Conservation (phyloP, 2,888 invertebrate species). For the Drosophila suboccidentalis region DNA sequence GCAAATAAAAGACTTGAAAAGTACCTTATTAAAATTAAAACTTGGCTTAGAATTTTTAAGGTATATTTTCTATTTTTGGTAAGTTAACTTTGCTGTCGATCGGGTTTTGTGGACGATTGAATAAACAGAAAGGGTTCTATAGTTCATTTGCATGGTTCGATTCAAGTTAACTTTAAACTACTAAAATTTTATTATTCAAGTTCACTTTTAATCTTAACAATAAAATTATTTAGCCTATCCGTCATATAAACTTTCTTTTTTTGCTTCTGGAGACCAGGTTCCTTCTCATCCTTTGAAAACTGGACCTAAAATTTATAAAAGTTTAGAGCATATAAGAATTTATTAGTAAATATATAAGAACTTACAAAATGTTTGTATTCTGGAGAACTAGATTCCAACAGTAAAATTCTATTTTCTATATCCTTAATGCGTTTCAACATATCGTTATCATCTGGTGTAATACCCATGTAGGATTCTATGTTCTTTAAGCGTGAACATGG, state of each 20-base stretch:
- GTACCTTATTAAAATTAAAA: neutral
- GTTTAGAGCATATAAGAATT: neutral
- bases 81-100: no score
- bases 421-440: slow-evolving; percentile 90
- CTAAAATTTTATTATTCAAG: neutral
- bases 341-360: neutral
- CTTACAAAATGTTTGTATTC: slow-evolving; percentile 91
- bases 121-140: no score
- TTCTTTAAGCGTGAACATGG: slow-evolving; percentile 48
- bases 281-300: slow-evolving; percentile 4
- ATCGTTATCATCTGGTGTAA: slow-evolving; percentile 84
- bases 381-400: slow-evolving; percentile 91
- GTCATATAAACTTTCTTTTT: slow-evolving; percentile 33
- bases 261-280: neutral
- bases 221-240: slow-evolving; percentile 31
- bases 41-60: neutral
- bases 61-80: no score
- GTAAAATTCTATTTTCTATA: slow-evolving; percentile 91
- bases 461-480: slow-evolving; percentile 63
- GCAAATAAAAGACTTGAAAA: no score
- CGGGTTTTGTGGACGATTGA: no score
- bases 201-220: slow-evolving; percentile 39
- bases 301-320: slow-evolving; percentile 32
- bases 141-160: no score
- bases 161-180: no score